Base-by-base conservation (phyloP, 2,113 vertebrate genomes). In the Otis tarda region DNA sequence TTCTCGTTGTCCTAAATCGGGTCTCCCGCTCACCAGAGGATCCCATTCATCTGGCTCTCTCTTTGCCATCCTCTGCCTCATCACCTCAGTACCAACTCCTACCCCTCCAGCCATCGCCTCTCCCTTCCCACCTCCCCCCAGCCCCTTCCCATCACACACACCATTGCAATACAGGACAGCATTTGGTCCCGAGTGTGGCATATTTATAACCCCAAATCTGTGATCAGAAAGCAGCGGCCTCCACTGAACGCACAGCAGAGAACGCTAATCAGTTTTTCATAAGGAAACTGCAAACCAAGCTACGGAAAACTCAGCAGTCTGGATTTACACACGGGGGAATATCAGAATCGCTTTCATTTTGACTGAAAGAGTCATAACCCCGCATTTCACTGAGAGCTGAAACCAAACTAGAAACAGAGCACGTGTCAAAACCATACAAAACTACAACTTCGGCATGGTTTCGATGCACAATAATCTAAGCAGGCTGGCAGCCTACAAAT, bases 401-500 rank as follows among this genome's bases (percentile, higher is more conserved):
- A 93, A 67, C 88, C 93, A 95, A 97, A 96, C 94, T 87, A 87
- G 95, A 96, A 96, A 94, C 94, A 96, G 94, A 96, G 94, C 95
- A 84, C 69, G 88, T 96, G 96, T 96, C 94, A 95, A 92, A 96
- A 37, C 86, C 94, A 57, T 78, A 61, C 61, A 4, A 41, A 89
- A 79, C 96, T 91, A 92, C 92, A 86, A 33, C 83, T 94, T 11
- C 94, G 92, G 92, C 96, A 41, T 37, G 94, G 96, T 84, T 96
- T 94, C 93, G 94, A 97, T 91, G 95, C 95, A 61, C 87, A 96
- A 92, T 87, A 95, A 97, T 90, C 94, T 18, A 93, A 96, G 96
- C 94, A 90, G 88, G 94, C 95, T 96, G 95, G 95, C 95, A 90
- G 96, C 76, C 95, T 94, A 96, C 96, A 97, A 96, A 97, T 93